Evolutionary conservation across 2,113 vertebrate species (phyloP), one percentile per base, ranked within the genome.

Genomic region (Calyptomena viridis): DNA sequence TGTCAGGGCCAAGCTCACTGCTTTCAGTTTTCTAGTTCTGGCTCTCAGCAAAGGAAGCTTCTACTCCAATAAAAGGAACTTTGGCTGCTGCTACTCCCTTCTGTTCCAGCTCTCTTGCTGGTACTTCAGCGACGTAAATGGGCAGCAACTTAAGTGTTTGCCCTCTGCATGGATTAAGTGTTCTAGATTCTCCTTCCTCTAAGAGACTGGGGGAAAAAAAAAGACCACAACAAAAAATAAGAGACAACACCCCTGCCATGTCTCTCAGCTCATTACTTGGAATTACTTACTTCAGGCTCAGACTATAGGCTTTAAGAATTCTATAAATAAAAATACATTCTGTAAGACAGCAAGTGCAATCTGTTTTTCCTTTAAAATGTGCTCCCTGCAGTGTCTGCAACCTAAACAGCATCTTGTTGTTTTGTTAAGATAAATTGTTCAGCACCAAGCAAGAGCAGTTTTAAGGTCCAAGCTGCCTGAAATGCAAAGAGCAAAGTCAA

Each of bases 401-500:
- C 30, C 72, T 64, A 44, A 85, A 31, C 40, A 89, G 56, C n/a
- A 56, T 40, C 72, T 39, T 11, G n/a, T 20, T 27, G 7, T 17
- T 62, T 53, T 28, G 12, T 14, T 40, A 10, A 9, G 18, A 30
- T 12, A 73, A 60, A 73, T 35, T 44, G 42, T 27, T 84, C 46
- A 42, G 35, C 33, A 80, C 30, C 33, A 55, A 80, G 59, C 12
- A 39, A 86, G 82, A 73, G 39, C 6, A 77, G 33, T 44, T 92
- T 60, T 67, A 88, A 55, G 35, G 64, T 69, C 67, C 87, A 85
- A 94, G 58, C 75, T 50, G 35, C 78, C 84, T 74, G 87, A 95
- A 95, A 94, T 69, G 89, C 95, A 95, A 91, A 95, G n/a, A 89
- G 58, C 44, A 84, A 79, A 64, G 28, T 58, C 46, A 72, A 66